Conservation (phyloP, 2,113 vertebrate species). For the Tor tambroides region DNA sequence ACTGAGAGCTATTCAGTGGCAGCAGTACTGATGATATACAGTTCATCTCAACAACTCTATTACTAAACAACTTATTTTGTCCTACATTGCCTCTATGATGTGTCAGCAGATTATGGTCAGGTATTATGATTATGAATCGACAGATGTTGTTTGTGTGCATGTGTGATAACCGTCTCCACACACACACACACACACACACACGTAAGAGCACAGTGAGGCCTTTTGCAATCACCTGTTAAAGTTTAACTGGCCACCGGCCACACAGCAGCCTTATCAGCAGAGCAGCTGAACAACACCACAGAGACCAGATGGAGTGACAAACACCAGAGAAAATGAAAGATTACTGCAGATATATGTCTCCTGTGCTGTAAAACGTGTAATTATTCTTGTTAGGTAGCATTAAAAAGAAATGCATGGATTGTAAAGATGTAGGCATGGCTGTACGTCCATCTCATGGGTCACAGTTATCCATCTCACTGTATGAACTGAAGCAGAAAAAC, state of each 20-base stretch:
- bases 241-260: constrained; percentile 73
- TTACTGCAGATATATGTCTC: neutral
- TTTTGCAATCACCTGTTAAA: constrained; percentile 67
- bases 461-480: constrained; percentile 1
- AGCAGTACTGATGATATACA: no score
- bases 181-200: neutral
- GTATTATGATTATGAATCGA: no score
- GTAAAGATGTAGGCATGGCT: neutral
- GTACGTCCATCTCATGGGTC: neutral
- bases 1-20: no score
- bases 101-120: no score
- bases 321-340: neutral
- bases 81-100: no score
- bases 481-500: constrained; percentile 16
- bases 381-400: neutral
- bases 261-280: constrained; percentile 54
- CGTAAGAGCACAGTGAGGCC: constrained; percentile 10
- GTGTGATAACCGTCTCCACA: neutral
- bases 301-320: neutral
- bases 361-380: neutral
- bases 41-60: no score
- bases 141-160: neutral
- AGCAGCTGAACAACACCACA: constrained; percentile 45
- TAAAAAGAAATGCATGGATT: neutral
- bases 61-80: no score